Evolutionary conservation across 2,888 invertebrate species (phyloP).

Genomic region (Standfussiana lucernea): DNA sequence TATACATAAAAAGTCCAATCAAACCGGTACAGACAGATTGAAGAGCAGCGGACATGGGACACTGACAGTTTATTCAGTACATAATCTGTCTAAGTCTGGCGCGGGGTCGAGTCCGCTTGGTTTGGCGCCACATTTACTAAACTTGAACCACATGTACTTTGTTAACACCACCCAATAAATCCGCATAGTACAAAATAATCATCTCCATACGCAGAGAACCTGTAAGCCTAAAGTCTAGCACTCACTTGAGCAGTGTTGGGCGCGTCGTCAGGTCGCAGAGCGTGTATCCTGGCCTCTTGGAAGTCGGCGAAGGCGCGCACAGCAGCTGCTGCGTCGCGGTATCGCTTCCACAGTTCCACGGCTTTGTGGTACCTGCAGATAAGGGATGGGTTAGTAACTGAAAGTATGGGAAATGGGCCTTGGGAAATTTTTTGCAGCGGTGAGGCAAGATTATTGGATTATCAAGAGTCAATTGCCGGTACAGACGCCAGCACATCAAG

Average conservation of each 20-base stretch:
- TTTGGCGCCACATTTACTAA: neutral
- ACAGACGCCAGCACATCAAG: too few species aligned
- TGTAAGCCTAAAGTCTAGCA: constrained; percentile 42
- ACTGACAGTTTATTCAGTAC: too few species aligned
- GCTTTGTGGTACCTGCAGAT: constrained; percentile 93
- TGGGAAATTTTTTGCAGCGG: neutral
- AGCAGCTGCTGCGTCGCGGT: constrained; percentile 94
- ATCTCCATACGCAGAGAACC: neutral
- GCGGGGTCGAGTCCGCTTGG: too few species aligned
- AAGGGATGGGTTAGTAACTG: neutral
- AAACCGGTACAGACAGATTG: neutral
- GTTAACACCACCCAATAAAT: constrained; percentile 14
- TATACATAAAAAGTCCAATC: neutral
- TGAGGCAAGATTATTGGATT: neutral
- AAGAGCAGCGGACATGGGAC: neutral
- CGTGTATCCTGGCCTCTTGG: constrained; percentile 93
- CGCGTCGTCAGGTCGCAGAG: constrained; percentile 93
- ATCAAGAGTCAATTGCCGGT: neutral
- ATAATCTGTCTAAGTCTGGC: too few species aligned
- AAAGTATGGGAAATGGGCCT: neutral
- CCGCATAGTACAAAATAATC: neutral
- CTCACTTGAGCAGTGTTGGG: constrained; percentile 93
- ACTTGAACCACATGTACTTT: neutral
- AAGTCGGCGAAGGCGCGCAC: constrained; percentile 94
- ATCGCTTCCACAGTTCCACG: constrained; percentile 95